phyloP scores from a whole-genome alignment of 1,140 invertebrate species.

The Bombus picipes region DNA sequence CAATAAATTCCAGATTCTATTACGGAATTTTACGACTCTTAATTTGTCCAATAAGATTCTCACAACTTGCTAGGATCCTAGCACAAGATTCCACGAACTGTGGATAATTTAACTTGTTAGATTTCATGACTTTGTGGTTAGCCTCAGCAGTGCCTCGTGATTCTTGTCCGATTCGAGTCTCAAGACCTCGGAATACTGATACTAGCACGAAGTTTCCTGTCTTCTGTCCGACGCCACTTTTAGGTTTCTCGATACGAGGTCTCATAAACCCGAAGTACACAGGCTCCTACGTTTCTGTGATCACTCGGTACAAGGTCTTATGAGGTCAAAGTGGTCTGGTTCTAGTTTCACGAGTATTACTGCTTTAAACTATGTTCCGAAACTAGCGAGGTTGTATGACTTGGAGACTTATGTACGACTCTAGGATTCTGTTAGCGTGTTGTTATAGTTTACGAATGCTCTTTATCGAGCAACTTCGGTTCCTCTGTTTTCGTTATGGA shows the following conservation, averaged over 20 bases:
- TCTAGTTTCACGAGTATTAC: not conserved
- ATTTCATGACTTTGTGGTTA: not conserved
- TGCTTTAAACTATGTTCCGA: constrained; percentile 2
- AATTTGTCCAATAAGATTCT: no score
- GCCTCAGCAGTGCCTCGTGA: not conserved
- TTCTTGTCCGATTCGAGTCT: no score
- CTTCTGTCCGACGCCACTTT: not conserved
- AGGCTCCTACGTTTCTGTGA: not conserved
- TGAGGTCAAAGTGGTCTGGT: not conserved
- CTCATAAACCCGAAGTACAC: not conserved
- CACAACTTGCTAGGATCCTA: not conserved
- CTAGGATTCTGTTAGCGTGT: not conserved
- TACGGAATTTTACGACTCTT: no score
- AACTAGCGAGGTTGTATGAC: not conserved
- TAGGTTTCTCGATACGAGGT: no score
- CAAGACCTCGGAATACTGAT: no score
- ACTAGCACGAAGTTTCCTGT: not conserved
- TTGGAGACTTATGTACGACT: not conserved
- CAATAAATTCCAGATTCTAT: no score
- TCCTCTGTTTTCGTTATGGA: not conserved
- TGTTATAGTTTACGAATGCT: not conserved
- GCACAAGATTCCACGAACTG: not conserved
- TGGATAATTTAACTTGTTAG: not conserved
- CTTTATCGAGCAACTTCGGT: not conserved
- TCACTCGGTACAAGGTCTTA: not conserved